These are phyloP conservation scores for Cardiocondyla obscurior DNA, from an alignment of 1,140 invertebrate species.

Conservation along the genomic window DNA sequence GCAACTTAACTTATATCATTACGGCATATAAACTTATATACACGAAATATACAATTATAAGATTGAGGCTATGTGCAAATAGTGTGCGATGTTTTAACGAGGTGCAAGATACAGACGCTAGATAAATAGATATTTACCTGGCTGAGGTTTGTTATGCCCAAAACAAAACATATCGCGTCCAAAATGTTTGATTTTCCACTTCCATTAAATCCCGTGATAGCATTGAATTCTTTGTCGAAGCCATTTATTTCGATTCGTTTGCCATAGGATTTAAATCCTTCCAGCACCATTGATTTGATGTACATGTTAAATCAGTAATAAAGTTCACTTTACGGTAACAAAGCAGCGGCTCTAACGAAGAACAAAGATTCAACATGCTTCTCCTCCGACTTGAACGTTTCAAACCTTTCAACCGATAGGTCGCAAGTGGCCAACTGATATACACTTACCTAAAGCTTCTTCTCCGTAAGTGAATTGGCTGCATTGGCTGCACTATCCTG, in stretches of 20 bases:
- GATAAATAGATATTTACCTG: slow-evolving; percentile 87
- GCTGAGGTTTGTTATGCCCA: slow-evolving; percentile 97
- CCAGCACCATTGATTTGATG: slow-evolving; percentile 96
- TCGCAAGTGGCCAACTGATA: background rate
- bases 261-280: slow-evolving; percentile 99
- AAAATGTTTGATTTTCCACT: slow-evolving; percentile 99
- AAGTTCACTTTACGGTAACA: background rate
- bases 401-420: background rate
- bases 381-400: background rate
- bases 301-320: slow-evolving; percentile 88
- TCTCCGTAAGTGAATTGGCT: too few relatives aligned
- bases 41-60: background rate
- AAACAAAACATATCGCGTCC: slow-evolving; percentile 98
- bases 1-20: background rate
- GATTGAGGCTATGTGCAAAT: slow-evolving; percentile 62
- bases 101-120: background rate
- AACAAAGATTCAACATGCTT: background rate
- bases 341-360: background rate
- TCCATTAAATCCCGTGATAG: slow-evolving; percentile 99
- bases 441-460: too few relatives aligned
- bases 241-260: slow-evolving; percentile 95
- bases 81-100: background rate
- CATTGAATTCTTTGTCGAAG: slow-evolving; percentile 98
- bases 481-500: too few relatives aligned
- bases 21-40: background rate